Evolutionary conservation across 2,113 vertebrate genomes (phyloP), one percentile per base, ranked within the genome.

Genomic region (Ochotona curzoniae): DNA sequence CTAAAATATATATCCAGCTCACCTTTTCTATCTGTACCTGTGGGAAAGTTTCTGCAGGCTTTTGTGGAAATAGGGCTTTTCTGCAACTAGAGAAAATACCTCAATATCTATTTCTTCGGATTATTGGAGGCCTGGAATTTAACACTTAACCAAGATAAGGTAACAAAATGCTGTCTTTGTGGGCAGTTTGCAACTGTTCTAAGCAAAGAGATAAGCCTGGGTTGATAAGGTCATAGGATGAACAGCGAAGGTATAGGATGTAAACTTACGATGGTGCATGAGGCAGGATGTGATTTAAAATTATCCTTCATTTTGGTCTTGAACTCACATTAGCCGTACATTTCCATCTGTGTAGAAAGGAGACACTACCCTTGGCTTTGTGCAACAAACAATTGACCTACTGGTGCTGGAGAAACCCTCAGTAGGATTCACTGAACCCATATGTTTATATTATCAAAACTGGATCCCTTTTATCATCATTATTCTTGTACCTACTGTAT

Each of bases 361-460:
- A 60, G 67, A 94, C 28, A 30, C 30, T 89, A 3, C 7, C 32
- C 23, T 67, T 93, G 12, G 7, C 30, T 91, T 76, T 85, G 26
- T 90, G 49, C 44, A 63, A 12, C 51, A 81, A 71, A 11, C 49
- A 35, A 20, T 70, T 84, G 51, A 84, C 38, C 73, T 70, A 32
- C 30, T 15, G 2, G 44, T 35, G 78, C 47, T 51, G 15, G 26
- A 74, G 18, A 17, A 25, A 54, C 8, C 4, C 7, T 13, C 7
- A 76, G 6, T 20, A 25, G 28, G 75, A 21, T 32, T 32, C 8
- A 66, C 7, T 90, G n/a, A 84, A 81, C 73, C 49, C 20, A 54
- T 25, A 47, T 11, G 7, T 78, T 90, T 92, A 10, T 69, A 81
- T 71, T 69, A 89, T 87, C 7, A 87, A 91, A 86, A 82, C 12